Percentiles rank a stretch among this genome's conserved stretches.
phyloP scores from a whole-genome alignment of 2,888 invertebrate genomes.

The Andrena fulva region DNA sequence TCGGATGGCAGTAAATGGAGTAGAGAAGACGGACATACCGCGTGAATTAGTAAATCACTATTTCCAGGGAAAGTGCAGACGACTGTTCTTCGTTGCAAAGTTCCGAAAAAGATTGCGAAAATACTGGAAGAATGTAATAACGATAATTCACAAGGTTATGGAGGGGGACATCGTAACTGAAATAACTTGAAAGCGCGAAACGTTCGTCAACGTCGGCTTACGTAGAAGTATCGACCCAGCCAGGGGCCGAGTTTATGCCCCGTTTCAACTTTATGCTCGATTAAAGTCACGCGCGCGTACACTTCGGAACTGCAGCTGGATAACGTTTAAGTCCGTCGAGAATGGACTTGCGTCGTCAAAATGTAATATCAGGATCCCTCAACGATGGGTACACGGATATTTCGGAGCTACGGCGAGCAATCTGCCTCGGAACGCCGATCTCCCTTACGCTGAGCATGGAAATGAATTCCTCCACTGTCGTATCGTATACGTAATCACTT shows the following conservation, averaged over 20 bases:
- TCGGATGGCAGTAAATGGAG: no score
- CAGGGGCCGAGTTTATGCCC: constrained; percentile 67
- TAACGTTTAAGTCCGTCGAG: constrained; percentile 64
- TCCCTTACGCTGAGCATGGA: neutral
- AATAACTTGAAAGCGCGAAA: constrained; percentile 67
- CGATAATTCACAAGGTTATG: constrained; percentile 60
- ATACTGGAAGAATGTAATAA: constrained; percentile 55
- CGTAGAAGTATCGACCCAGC: constrained; percentile 58
- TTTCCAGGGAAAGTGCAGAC: no score
- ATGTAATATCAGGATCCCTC: constrained; percentile 31
- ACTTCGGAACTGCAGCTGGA: constrained; percentile 67
- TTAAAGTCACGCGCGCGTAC: constrained; percentile 70
- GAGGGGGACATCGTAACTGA: constrained; percentile 51
- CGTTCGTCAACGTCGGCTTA: constrained; percentile 51
- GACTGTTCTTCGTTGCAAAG: neutral
- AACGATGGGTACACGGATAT: constrained; percentile 2
- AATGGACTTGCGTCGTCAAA: constrained; percentile 43
- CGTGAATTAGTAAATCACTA: no score
- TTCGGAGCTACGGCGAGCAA: constrained; percentile 16
- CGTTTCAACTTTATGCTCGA: constrained; percentile 74
- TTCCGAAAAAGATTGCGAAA: constrained; percentile 10
- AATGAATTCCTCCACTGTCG: constrained; percentile 38
- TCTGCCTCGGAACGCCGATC: constrained; percentile 9
- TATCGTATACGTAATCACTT: neutral
- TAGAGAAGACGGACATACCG: no score